These are phyloP conservation scores for Serranus cabrilla DNA, from an alignment of 2,797 vertebrate species.

Conservation along the genomic window DNA sequence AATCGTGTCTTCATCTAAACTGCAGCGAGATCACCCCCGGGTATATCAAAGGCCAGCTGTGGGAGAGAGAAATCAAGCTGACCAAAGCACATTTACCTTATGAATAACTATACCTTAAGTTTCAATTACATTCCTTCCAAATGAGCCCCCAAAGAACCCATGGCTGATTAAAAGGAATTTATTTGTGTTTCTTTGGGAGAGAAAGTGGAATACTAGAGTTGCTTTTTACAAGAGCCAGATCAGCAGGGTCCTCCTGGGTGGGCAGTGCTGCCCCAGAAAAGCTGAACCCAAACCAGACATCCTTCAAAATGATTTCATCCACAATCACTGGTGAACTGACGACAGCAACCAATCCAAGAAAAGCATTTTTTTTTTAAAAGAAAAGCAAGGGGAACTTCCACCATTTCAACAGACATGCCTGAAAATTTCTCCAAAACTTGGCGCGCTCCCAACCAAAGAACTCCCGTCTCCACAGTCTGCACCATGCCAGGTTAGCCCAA, in stretches of 20 bases:
- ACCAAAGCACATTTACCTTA: slow-evolving; percentile 65
- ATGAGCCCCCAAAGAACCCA: slow-evolving; percentile 68
- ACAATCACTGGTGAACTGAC: slow-evolving; percentile 47
- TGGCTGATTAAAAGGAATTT: slow-evolving; percentile 81
- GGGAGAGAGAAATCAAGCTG: slow-evolving; percentile 58
- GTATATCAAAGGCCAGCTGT: slow-evolving; percentile 59
- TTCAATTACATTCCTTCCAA: slow-evolving; percentile 81
- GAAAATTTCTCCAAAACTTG: slow-evolving; percentile 26
- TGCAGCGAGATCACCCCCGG: slow-evolving; percentile 26
- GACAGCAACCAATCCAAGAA: slow-evolving; percentile 58
- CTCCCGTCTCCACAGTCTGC: not conserved
- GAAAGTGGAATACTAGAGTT: slow-evolving; percentile 58
- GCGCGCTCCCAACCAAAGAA: slow-evolving; percentile 20
- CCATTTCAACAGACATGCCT: slow-evolving; percentile 44
- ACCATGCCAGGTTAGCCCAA: slow-evolving; percentile 34
- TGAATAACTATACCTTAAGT: slow-evolving; percentile 76
- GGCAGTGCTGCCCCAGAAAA: slow-evolving; percentile 64
- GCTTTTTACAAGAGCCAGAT: slow-evolving; percentile 71
- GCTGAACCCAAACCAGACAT: slow-evolving; percentile 67
- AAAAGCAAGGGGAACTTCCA: slow-evolving; percentile 36
- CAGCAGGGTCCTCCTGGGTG: slow-evolving; percentile 74
- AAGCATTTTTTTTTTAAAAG: slow-evolving; percentile 46
- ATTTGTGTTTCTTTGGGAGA: slow-evolving; percentile 75
- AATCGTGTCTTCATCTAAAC: slow-evolving; percentile 60
- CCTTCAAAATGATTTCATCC: slow-evolving; percentile 66